phyloP scores from a whole-genome alignment of 2,797 vertebrate species.

The Chlorospingus semifuscus region DNA sequence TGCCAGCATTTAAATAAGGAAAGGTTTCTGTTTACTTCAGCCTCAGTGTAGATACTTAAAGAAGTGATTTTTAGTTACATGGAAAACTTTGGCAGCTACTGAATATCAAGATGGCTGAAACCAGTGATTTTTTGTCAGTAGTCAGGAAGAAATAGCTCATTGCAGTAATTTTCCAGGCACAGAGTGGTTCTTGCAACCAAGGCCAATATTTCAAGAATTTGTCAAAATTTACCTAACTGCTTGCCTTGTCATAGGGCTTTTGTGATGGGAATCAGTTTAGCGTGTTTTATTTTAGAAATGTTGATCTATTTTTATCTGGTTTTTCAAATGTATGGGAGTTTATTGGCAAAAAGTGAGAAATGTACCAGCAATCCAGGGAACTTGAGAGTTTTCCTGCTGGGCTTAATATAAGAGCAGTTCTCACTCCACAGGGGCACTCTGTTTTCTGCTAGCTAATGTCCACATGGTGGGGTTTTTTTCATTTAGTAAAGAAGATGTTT shows the following conservation, averaged over 20 bases:
- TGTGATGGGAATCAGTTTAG: background rate
- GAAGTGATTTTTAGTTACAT: background rate
- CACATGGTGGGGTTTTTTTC: background rate
- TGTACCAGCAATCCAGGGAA: background rate
- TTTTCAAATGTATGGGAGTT: background rate
- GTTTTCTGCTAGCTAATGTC: conserved; percentile 38
- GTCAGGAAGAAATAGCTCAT: background rate
- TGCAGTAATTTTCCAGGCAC: background rate
- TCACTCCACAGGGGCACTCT: background rate
- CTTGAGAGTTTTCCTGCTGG: conserved; percentile 29
- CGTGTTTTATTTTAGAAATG: background rate
- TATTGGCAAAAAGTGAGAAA: conserved; percentile 30
- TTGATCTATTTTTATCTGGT: background rate
- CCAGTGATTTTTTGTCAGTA: background rate
- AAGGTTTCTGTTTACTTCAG: background rate
- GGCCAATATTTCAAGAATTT: background rate
- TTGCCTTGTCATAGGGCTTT: background rate
- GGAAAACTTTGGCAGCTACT: background rate
- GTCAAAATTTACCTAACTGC: background rate
- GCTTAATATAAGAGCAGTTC: conserved; percentile 45
- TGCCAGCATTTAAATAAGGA: background rate
- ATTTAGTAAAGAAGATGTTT: background rate
- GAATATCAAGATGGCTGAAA: background rate
- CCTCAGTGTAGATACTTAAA: background rate
- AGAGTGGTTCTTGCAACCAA: background rate